Conservation (phyloP, 2,797 vertebrate species). For the Tachyglossus aculeatus region DNA sequence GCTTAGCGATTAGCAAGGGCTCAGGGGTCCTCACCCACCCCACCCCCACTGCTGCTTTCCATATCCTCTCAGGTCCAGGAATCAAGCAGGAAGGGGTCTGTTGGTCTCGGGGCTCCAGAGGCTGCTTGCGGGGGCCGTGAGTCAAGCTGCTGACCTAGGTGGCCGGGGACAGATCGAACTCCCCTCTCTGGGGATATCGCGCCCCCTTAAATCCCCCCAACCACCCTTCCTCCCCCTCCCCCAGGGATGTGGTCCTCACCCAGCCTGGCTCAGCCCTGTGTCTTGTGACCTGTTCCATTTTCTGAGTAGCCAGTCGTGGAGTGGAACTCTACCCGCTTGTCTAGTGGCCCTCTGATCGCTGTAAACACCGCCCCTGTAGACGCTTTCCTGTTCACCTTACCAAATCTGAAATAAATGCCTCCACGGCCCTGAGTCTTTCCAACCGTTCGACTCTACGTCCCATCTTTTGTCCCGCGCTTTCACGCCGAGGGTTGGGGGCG, state of each 20-base stretch:
- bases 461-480: constrained; percentile 35
- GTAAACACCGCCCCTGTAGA: constrained; percentile 55
- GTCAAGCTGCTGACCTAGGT: no score
- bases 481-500: background rate
- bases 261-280: background rate
- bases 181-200: no score
- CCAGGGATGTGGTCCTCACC: rapidly evolving
- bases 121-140: no score
- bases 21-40: no score
- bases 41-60: no score
- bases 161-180: no score
- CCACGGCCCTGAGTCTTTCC: constrained; percentile 58
- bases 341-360: constrained; percentile 53
- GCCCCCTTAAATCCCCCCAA: no score
- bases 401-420: constrained; percentile 78
- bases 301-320: no score
- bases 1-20: no score
- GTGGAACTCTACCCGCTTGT: constrained; percentile 63
- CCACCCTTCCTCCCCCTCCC: background rate
- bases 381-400: constrained; percentile 44
- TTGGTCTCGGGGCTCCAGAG: no score
- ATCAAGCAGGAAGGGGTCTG: no score
- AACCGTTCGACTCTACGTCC: constrained; percentile 61
- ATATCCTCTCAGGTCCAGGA: no score
- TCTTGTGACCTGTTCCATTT: background rate